Evolutionary conservation across 2,797 vertebrate species (phyloP).

Genomic region (Siniperca scherzeri): DNA sequence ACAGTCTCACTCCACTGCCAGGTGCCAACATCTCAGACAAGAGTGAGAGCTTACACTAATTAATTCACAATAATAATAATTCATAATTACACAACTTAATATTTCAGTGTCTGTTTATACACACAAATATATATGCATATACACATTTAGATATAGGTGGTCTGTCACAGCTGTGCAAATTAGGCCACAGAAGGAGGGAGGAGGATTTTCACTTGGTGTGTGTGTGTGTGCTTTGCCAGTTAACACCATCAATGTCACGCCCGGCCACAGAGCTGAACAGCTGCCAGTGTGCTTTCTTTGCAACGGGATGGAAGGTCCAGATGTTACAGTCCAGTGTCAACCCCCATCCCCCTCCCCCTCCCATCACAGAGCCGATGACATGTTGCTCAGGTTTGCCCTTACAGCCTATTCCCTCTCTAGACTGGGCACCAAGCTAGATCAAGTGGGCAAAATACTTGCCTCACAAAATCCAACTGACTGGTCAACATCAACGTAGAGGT

Average conservation of each 20-base stretch:
- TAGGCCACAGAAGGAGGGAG: conserved; percentile 87
- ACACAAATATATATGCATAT: conserved; percentile 5
- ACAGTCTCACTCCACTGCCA: conserved; percentile 33
- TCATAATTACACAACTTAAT: conserved; percentile 7
- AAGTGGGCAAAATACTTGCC: conserved; percentile 7
- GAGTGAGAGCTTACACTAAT: conserved; percentile 35
- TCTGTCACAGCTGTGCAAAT: conserved; percentile 85
- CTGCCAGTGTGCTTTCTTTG: conserved; percentile 87
- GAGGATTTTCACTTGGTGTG: conserved; percentile 52
- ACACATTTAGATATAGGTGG: conserved; percentile 21
- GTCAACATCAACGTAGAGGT: background rate
- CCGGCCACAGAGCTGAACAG: conserved; percentile 91
- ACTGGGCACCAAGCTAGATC: conserved; percentile 72
- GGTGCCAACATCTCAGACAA: conserved; percentile 49
- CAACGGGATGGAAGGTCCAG: conserved; percentile 67
- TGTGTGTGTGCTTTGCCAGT: conserved; percentile 84
- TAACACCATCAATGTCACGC: conserved; percentile 91
- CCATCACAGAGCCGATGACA: conserved; percentile 83
- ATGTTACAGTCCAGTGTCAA: conserved; percentile 67
- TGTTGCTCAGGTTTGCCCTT: conserved; percentile 87
- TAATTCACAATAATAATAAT: no score
- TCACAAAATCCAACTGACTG: conserved; percentile 21
- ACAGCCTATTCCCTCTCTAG: conserved; percentile 78
- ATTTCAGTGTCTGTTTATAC: conserved; percentile 18
- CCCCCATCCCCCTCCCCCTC: conserved; percentile 45